A percentile compares a stretch with the other conserved stretches of the same genome.
phyloP scores from a whole-genome alignment of 2,113 vertebrate genomes.

The Illadopsis cleaveri region DNA sequence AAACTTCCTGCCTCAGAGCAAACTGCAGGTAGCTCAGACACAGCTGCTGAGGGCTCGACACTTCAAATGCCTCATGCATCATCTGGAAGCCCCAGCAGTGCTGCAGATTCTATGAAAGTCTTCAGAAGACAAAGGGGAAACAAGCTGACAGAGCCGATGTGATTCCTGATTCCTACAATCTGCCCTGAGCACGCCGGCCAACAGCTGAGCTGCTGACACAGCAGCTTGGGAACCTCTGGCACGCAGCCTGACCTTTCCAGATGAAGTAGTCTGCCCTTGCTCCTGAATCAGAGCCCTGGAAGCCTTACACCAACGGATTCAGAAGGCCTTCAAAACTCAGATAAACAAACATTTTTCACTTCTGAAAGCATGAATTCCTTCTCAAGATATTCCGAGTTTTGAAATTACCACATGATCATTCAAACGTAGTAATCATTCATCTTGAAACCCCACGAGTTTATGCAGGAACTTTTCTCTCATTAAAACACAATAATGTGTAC shows the following conservation, averaged over 20 bases:
- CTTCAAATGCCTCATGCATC: not conserved
- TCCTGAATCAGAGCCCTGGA: not conserved
- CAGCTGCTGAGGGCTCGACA: not conserved
- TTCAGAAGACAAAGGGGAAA: not conserved
- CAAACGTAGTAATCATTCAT: not conserved
- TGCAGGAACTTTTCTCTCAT: not conserved
- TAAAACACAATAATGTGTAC: slow-evolving; percentile 13
- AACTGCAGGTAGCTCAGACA: not conserved
- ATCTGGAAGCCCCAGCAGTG: not conserved
- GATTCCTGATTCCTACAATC: not conserved
- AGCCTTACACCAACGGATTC: not conserved
- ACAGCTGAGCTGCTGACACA: not conserved
- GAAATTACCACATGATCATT: not conserved
- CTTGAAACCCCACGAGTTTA: not conserved
- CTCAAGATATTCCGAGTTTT: not conserved
- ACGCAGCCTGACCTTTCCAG: not conserved
- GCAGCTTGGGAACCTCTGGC: not conserved
- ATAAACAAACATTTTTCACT: not conserved
- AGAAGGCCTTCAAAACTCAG: not conserved
- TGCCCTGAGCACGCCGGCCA: not conserved
- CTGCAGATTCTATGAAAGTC: not conserved
- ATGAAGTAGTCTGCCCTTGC: not conserved
- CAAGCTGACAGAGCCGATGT: not conserved
- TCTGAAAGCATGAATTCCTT: not conserved
- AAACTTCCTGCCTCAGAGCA: not conserved